Conservation (phyloP, 2,113 vertebrate species). For the Formicarius rufipectus region DNA sequence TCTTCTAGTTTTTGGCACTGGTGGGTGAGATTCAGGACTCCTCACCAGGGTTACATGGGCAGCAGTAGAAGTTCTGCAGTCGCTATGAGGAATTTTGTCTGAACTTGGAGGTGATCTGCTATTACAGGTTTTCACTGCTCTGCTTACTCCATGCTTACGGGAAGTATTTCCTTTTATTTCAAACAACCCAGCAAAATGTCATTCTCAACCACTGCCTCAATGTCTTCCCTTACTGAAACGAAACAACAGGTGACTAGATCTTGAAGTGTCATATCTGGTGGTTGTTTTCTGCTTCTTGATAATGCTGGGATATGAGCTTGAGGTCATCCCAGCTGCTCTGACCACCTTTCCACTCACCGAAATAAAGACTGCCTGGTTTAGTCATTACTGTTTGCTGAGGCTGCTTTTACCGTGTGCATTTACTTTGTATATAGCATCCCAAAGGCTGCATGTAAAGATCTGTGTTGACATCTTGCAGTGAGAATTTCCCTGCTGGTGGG, state of each 20-base stretch:
- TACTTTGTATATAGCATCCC: neutral
- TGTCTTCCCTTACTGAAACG: neutral
- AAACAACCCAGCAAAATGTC: neutral
- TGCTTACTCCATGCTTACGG: neutral
- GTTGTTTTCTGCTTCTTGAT: neutral
- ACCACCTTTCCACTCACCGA: neutral
- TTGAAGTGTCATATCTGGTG: neutral
- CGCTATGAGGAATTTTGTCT: neutral
- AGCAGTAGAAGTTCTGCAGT: neutral
- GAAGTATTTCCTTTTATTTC: neutral
- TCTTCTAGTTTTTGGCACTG: neutral
- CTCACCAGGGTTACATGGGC: neutral
- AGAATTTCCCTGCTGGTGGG: neutral
- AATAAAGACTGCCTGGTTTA: neutral
- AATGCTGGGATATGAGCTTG: neutral
- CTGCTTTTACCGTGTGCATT: neutral
- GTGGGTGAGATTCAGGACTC: neutral
- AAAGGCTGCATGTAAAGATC: neutral
- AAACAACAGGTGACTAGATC: neutral
- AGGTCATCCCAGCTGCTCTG: neutral
- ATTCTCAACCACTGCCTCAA: neutral
- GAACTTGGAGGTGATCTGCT: neutral
- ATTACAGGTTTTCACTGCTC: neutral
- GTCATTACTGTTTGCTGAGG: neutral
- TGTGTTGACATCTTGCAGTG: neutral